Percentiles rank a stretch among this genome's conserved stretches.
These are phyloP conservation scores for Abrostola triplasia DNA, from an alignment of 2,888 invertebrate species.

Conservation along the genomic window DNA sequence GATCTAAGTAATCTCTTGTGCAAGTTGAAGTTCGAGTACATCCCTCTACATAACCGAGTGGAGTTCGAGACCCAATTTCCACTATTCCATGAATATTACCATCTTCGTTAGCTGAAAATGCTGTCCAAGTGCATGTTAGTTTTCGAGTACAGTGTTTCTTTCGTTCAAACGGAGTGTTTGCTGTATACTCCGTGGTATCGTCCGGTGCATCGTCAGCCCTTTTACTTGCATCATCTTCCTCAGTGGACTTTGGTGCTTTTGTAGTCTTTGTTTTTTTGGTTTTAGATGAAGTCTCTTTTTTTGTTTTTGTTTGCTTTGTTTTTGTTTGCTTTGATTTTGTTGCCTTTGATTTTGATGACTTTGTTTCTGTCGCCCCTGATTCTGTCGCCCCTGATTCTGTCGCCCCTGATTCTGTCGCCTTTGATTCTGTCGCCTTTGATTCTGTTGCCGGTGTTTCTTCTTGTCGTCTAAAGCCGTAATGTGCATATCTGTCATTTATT, in stretches of 20 bases:
- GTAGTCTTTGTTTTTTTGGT: constrained; percentile 5
- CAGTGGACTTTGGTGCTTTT: constrained; percentile 5
- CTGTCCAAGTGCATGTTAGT: constrained; percentile 83
- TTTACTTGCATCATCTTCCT: not conserved
- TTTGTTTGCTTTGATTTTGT: not conserved
- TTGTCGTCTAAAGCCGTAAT: constrained; percentile 62
- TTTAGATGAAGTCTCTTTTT: not conserved
- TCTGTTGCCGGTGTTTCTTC: constrained; percentile 3
- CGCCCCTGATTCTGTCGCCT: constrained; percentile 21
- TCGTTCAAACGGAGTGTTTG: constrained; percentile 71
- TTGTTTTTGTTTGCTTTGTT: constrained; percentile 4
- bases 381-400: no score
- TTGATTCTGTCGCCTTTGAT: constrained; percentile 5
- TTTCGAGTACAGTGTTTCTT: constrained; percentile 79
- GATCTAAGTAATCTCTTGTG: constrained; percentile 76
- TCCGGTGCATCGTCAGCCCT: constrained; percentile 1
- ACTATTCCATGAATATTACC: constrained; percentile 54
- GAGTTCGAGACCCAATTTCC: constrained; percentile 72
- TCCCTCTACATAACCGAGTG: constrained; percentile 80
- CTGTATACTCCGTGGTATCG: constrained; percentile 61
- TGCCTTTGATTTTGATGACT: not conserved
- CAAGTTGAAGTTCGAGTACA: constrained; percentile 83
- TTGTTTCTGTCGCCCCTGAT: no score
- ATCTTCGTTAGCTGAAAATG: constrained; percentile 62
- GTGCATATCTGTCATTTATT: constrained; percentile 61